Evolutionary conservation across 2,797 vertebrate species (phyloP).

Genomic region (Gallinago solitaria): DNA sequence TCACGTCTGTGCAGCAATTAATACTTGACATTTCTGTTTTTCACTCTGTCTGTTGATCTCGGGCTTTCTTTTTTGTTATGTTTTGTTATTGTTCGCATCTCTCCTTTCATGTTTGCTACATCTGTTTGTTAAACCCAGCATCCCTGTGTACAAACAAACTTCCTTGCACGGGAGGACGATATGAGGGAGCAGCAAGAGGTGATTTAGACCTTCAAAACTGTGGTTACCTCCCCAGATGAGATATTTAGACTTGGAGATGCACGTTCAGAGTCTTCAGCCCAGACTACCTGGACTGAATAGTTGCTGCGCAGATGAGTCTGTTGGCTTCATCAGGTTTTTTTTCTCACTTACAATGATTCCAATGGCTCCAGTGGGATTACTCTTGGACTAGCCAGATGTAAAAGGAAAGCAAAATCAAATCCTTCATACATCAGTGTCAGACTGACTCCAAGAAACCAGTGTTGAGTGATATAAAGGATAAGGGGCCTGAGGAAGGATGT

Average conservation of each 20-base stretch:
- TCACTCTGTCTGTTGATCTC: not conserved
- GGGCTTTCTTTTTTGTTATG: not conserved
- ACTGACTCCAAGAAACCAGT: constrained; percentile 45
- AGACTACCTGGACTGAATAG: not conserved
- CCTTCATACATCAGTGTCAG: constrained; percentile 59
- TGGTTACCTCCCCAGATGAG: not conserved
- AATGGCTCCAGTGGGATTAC: constrained; percentile 49
- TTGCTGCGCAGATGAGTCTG: not conserved
- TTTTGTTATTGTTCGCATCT: not conserved
- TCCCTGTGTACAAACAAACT: not conserved
- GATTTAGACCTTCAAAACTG: not conserved
- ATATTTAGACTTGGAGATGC: not conserved
- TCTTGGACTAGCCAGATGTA: constrained; percentile 42
- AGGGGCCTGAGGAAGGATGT: constrained; percentile 58
- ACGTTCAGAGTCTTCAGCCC: not conserved
- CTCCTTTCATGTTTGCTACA: not conserved
- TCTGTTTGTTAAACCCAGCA: not conserved
- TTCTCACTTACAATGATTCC: constrained; percentile 10
- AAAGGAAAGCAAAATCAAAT: constrained; percentile 62
- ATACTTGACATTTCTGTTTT: constrained; percentile 6
- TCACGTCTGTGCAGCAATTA: not conserved
- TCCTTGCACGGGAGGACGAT: not conserved
- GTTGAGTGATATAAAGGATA: constrained; percentile 64
- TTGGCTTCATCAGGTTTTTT: constrained; percentile 15
- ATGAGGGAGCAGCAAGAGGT: not conserved